Evolutionary conservation across 2,797 vertebrate genomes (phyloP), one percentile per base, ranked within the genome.

Genomic region (Lepilemur ruficaudatus): DNA sequence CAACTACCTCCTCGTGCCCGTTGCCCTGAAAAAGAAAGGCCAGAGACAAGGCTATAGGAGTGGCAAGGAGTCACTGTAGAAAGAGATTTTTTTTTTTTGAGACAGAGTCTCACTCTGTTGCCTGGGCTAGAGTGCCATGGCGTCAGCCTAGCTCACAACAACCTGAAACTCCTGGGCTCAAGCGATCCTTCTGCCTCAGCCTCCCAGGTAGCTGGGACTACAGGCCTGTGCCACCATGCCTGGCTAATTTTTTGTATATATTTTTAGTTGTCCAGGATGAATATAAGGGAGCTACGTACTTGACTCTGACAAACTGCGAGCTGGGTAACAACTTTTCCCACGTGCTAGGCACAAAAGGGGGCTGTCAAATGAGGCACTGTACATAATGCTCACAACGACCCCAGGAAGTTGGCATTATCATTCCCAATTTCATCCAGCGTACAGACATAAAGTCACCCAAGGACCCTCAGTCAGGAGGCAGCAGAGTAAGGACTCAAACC

Each of bases 1-100:
- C 99, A 1, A 99, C 99, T 96, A 99, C 99, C 97, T 99, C 99
- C 96, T 99, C 99, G 0, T 99, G 98, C 57, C 99, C 99, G 2
- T 99, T 99, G 43, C 99, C 99, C 99, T 99, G 98, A 55, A 98
- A 90, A 61, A 97, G 61, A 90, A 61, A 97, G 65, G 41, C 23
- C 83, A 83, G 82, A 96, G 41, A 81, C 14, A 55, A 79, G 57
- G 75, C 28, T 65, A 10, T 23, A 52, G 48, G 17, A 30, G 55
- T 35, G 14, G 13, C 50, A 3, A 5, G 63, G 52, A 63, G 48
- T 22, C 11, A 4, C 75, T 81, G 72, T 6, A 69, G 46, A 50
- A 35, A 72, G 61, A 92, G n/a, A n/a, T n/a, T n/a, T n/a, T n/a
- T n/a, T n/a, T n/a, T n/a, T n/a, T n/a, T n/a, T n/a, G n/a, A n/a